These are phyloP conservation scores for Zonitis immaculata DNA, from an alignment of 2,888 invertebrate genomes.

Conservation along the genomic window DNA sequence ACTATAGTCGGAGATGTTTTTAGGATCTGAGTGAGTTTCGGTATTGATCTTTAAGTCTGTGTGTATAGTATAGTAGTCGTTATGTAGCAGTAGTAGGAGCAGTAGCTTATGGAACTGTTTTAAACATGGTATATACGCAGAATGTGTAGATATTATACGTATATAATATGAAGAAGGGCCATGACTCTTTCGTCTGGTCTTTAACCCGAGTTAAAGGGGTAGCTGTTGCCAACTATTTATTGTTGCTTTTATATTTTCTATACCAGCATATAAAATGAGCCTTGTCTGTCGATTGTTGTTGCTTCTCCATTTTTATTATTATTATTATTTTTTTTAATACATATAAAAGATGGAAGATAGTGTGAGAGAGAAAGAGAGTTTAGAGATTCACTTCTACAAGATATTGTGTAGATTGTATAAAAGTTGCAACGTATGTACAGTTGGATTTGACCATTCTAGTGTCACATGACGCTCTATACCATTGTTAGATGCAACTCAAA, in stretches of 20 bases:
- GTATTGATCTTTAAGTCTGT: slow-evolving; percentile 1
- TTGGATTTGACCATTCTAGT: background rate
- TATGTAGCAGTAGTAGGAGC: too few species aligned
- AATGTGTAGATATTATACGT: background rate
- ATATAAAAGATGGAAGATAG: background rate
- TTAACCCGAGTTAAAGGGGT: slow-evolving; percentile 16
- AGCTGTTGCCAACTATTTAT: background rate
- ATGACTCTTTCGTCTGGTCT: slow-evolving; percentile 19
- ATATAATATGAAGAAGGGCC: slow-evolving; percentile 13
- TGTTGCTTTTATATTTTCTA: background rate
- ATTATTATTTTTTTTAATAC: background rate
- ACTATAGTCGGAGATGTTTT: background rate
- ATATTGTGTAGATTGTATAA: too few species aligned
- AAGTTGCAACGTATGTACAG: too few species aligned
- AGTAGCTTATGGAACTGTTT: background rate
- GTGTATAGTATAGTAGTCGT: too few species aligned
- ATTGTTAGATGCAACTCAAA: too few species aligned
- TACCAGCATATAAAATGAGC: background rate
- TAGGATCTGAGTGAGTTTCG: background rate
- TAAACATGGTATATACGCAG: background rate
- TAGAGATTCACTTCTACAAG: background rate
- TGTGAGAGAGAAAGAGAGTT: too few species aligned
- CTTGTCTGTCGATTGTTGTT: background rate
- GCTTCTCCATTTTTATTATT: background rate
- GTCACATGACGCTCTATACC: background rate